phyloP scores from a whole-genome alignment of 2,797 vertebrate genomes.

The Margarornis squamiger region DNA sequence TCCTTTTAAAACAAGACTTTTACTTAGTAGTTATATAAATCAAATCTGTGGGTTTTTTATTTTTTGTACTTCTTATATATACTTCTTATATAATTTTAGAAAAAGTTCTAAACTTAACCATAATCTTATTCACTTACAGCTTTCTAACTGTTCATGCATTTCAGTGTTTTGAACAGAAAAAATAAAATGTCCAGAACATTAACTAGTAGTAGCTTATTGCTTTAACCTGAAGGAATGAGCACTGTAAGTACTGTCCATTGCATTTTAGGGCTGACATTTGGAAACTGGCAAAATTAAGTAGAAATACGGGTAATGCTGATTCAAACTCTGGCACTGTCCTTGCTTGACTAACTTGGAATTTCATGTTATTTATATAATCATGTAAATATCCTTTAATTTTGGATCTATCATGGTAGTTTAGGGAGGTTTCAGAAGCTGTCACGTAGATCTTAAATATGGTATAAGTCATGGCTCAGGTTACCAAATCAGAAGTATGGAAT shows the following conservation, averaged over 20 bases:
- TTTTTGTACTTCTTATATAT: background rate
- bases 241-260: background rate
- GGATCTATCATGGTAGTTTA: background rate
- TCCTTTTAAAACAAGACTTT: background rate
- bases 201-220: background rate
- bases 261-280: background rate
- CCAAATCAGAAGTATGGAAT: background rate
- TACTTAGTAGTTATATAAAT: background rate
- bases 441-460: background rate
- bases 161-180: background rate
- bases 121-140: background rate
- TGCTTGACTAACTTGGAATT: background rate
- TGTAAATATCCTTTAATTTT: background rate
- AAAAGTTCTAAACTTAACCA: background rate
- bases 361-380: background rate
- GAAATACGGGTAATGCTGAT: background rate
- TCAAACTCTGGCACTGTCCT: background rate
- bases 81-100: background rate
- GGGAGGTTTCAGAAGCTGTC: background rate
- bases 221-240: background rate
- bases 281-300: background rate
- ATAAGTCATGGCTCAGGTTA: background rate
- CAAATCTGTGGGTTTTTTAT: background rate
- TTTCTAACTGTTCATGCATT: background rate
- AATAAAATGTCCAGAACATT: background rate